phyloP scores from a whole-genome alignment of 37 sponge, comb jelly and placozoan species.

The Amphimedon queenslandica region DNA sequence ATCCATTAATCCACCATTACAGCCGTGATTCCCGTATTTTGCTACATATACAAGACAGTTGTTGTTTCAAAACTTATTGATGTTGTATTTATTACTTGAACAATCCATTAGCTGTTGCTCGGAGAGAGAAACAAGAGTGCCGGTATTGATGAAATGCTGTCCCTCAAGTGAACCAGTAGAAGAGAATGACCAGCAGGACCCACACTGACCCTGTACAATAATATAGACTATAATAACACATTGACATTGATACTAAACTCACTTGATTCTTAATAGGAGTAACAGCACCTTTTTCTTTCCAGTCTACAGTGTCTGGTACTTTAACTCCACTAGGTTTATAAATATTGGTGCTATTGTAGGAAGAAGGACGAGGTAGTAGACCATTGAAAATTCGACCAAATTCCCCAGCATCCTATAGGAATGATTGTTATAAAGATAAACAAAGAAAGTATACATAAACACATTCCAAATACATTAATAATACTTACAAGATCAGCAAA shows the following conservation, averaged over 20 bases:
- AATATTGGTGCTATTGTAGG: neutral
- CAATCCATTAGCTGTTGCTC: constrained; percentile 56
- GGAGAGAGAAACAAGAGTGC: constrained; percentile 14
- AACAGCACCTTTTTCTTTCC: neutral
- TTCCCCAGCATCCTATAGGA: neutral
- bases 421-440: too few relatives aligned
- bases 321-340: neutral
- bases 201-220: constrained; percentile 20
- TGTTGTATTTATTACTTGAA: constrained; percentile 10
- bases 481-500: too few relatives aligned
- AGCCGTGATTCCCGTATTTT: constrained; percentile 67
- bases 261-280: constrained; percentile 27
- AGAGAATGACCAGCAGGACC: constrained; percentile 44
- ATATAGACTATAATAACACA: neutral
- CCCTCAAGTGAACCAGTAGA: constrained; percentile 40
- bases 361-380: neutral
- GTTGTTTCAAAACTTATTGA: neutral
- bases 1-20: constrained; percentile 58
- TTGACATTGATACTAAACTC: neutral
- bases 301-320: neutral
- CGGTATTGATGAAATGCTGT: constrained; percentile 34
- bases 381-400: neutral
- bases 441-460: too few relatives aligned
- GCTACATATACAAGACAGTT: neutral
- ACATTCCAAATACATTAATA: too few relatives aligned